phyloP scores from a whole-genome alignment of 2,888 invertebrate genomes.

The Lathronympha strigana region DNA sequence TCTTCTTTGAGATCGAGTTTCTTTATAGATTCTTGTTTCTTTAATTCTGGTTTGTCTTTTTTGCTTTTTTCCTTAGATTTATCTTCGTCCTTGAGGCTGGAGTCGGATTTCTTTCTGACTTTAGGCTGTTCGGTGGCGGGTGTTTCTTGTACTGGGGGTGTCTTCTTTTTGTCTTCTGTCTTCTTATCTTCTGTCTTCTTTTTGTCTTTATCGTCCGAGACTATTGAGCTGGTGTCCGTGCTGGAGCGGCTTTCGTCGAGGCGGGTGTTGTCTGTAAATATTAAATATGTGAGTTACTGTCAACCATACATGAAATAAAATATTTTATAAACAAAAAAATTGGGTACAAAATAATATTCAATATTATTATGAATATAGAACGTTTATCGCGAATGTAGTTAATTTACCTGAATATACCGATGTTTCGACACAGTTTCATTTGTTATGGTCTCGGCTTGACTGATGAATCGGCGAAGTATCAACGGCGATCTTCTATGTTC shows the following conservation, averaged over 20 bases:
- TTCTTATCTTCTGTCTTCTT: conserved; percentile 49
- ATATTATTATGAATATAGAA: too few species aligned
- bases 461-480: too few species aligned
- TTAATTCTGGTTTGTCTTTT: conserved; percentile 61
- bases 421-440: too few species aligned
- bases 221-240: conserved; percentile 58
- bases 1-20: conserved; percentile 57
- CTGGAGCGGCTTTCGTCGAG: conserved; percentile 65
- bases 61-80: conserved; percentile 63
- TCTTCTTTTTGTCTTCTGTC: conserved; percentile 45
- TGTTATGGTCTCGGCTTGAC: too few species aligned
- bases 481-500: too few species aligned
- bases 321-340: too few species aligned
- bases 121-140: conserved; percentile 58
- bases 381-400: too few species aligned
- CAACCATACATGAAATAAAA: not conserved
- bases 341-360: too few species aligned
- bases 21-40: conserved; percentile 57
- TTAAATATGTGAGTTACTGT: not conserved
- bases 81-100: conserved; percentile 75
- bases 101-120: conserved; percentile 73
- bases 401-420: too few species aligned
- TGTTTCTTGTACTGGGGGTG: conserved; percentile 43
- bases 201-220: conserved; percentile 61
- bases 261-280: conserved; percentile 52